These are phyloP conservation scores for Malurus cyaneus DNA, from an alignment of 2,113 vertebrate genomes.

Conservation along the genomic window DNA sequence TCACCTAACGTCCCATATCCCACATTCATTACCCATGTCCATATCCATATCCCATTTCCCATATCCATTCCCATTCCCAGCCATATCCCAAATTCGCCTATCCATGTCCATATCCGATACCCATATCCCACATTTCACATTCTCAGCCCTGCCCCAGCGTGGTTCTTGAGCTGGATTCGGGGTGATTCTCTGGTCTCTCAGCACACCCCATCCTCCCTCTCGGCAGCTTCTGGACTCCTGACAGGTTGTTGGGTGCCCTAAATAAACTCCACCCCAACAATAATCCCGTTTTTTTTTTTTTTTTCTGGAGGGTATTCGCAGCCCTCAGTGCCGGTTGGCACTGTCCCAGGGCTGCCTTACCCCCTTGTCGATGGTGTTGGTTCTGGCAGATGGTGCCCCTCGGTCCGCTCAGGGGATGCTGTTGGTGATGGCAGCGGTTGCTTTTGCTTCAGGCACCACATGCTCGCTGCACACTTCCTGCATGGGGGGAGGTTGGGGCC, in stretches of 20 bases:
- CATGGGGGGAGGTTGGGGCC: neutral
- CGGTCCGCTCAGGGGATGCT: conserved; percentile 98
- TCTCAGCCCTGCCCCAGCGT: too few relatives aligned
- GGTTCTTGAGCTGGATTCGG: too few relatives aligned
- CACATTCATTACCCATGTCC: rapidly evolving
- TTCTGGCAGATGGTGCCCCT: conserved; percentile 98
- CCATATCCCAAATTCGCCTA: too few relatives aligned
- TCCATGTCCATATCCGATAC: too few relatives aligned
- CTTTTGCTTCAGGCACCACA: conserved; percentile 99
- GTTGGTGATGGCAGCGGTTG: conserved; percentile 97
- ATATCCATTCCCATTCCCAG: too few relatives aligned
- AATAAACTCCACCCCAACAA: neutral
- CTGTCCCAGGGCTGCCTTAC: neutral
- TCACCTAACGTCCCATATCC: too few relatives aligned
- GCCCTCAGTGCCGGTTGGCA: rapidly evolving
- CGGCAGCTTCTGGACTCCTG: too few relatives aligned
- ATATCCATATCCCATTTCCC: rapidly evolving
- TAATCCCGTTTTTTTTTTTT: rapidly evolving
- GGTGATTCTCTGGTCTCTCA: too few relatives aligned
- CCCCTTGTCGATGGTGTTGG: conserved; percentile 91
- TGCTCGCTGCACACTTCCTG: conserved; percentile 98
- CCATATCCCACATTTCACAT: too few relatives aligned
- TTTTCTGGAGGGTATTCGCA: neutral
- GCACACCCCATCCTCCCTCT: too few relatives aligned
- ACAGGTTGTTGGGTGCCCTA: too few relatives aligned